A percentile compares a stretch with the other conserved stretches of the same genome.
Evolutionary conservation across 2,113 vertebrate genomes (phyloP).

Genomic region (Gila orcuttii): DNA sequence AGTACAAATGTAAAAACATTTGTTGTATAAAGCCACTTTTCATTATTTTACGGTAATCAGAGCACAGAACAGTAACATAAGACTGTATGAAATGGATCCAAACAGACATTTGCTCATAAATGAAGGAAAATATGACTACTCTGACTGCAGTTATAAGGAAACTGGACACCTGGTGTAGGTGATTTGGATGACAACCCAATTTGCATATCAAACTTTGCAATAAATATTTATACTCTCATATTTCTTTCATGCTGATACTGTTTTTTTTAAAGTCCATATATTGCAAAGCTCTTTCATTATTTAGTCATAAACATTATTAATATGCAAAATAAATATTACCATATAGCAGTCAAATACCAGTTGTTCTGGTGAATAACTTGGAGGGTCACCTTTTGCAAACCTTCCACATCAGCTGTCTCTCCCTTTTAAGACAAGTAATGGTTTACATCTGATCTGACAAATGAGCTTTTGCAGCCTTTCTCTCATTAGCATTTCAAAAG

Average conservation of each 20-base stretch:
- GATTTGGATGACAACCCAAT: slow-evolving; percentile 1
- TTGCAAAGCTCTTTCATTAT: slow-evolving; percentile 6
- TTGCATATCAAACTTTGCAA: not conserved
- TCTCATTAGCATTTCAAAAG: slow-evolving; percentile 63
- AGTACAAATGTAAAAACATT: no score
- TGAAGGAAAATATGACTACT: not conserved
- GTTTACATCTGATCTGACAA: slow-evolving; percentile 58
- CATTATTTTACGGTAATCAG: no score
- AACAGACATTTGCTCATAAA: not conserved
- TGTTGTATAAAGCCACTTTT: no score
- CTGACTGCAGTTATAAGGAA: not conserved
- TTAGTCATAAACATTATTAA: slow-evolving; percentile 27
- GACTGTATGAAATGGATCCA: not conserved
- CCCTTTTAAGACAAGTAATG: slow-evolving; percentile 46
- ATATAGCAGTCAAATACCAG: not conserved
- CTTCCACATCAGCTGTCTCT: slow-evolving; percentile 20
- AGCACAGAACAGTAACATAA: no score
- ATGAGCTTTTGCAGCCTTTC: slow-evolving; percentile 49
- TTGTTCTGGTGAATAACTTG: slow-evolving; percentile 18
- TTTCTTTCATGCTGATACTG: not conserved
- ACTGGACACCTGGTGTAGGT: not conserved
- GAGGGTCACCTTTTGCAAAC: slow-evolving; percentile 20
- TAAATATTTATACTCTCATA: slow-evolving; percentile 16
- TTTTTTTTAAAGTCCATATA: slow-evolving; percentile 1
- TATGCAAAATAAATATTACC: slow-evolving; percentile 1